These are phyloP conservation scores for Microtus richardsoni DNA, from an alignment of 2,113 vertebrate genomes.

Conservation along the genomic window DNA sequence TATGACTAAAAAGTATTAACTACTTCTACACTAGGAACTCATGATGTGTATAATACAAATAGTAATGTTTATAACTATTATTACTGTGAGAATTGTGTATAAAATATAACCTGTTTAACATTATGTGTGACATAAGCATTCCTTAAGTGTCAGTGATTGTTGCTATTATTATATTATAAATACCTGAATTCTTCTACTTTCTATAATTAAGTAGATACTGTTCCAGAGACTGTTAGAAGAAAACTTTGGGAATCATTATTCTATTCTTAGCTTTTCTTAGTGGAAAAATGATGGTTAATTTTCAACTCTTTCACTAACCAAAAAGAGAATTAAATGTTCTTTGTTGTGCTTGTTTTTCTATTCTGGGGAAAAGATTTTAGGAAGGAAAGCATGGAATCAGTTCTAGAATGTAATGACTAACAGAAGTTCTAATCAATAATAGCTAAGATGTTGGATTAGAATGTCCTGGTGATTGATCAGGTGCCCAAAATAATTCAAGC, in stretches of 20 bases:
- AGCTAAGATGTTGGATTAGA: background rate
- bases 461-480: background rate
- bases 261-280: background rate
- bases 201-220: background rate
- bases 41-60: background rate
- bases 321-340: background rate
- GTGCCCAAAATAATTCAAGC: background rate
- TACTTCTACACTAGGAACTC: background rate
- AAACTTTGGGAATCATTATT: background rate
- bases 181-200: background rate
- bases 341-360: background rate
- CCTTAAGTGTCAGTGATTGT: background rate
- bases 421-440: background rate
- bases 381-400: background rate
- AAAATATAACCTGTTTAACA: background rate
- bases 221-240: background rate
- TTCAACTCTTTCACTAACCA: background rate
- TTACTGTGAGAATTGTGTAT: background rate
- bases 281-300: background rate
- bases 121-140: background rate
- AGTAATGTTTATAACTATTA: background rate
- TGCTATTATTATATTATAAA: background rate
- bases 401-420: background rate
- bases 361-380: background rate
- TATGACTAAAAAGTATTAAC: background rate